A percentile compares a stretch with the other conserved stretches of the same genome.
Evolutionary conservation across 2,113 vertebrate species (phyloP).

Genomic region (Spheniscus mendiculus): DNA sequence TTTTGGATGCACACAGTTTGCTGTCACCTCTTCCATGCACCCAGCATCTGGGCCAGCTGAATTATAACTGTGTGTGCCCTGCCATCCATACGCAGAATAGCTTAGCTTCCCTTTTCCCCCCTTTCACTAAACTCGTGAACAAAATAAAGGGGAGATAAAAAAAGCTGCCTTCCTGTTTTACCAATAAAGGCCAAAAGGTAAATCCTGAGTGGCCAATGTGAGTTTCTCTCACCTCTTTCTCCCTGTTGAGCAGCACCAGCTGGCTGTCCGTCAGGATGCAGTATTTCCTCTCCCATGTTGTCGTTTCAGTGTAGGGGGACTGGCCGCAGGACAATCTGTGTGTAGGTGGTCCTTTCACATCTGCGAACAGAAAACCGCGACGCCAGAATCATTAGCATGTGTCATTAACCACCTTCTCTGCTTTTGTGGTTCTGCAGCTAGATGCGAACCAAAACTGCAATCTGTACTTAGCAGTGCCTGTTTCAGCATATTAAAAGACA

Average conservation of each 20-base stretch:
- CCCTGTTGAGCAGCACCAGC: constrained; percentile 89
- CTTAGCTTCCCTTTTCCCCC: background rate
- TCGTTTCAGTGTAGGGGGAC: constrained; percentile 84
- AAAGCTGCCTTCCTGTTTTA: background rate
- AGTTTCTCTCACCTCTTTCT: constrained; percentile 85
- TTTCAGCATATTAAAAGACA: background rate
- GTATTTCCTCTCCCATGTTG: constrained; percentile 90
- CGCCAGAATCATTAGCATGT: background rate
- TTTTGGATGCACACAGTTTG: background rate
- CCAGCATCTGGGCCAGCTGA: background rate
- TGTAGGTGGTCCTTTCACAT: constrained; percentile 92
- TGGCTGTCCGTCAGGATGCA: constrained; percentile 95
- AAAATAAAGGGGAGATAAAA: background rate
- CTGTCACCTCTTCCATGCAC: background rate
- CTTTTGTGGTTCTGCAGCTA: background rate
- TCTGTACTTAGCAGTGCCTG: background rate
- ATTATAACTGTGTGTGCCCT: accelerated
- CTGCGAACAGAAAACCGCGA: constrained; percentile 65
- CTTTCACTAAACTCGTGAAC: accelerated
- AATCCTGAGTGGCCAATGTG: accelerated
- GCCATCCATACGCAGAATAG: accelerated
- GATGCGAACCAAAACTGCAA: background rate
- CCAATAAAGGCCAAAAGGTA: background rate
- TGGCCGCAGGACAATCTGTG: constrained; percentile 93
- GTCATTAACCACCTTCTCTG: background rate